Base-by-base conservation (phyloP, 2,888 invertebrate species). In the Epinotia ramella region DNA sequence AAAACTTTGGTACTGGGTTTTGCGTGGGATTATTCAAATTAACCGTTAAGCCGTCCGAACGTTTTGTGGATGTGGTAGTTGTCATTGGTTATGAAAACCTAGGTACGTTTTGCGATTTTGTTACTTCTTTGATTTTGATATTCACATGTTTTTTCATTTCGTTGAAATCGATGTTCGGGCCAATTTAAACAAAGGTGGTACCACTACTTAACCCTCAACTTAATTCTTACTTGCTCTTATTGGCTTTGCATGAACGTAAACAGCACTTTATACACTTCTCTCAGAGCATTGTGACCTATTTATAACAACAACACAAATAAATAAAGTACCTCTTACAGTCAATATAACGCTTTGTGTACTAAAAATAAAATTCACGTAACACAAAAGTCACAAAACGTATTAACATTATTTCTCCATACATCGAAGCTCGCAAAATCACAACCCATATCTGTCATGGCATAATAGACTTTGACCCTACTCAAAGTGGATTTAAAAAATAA, bases 381-480 rank as follows among this genome's bases (percentile, higher is more conserved):
- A 44, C 70, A 18, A 70, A 60, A 60, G 24, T 9, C 40, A 44
- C 70, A 18, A 70, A 60, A 60, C n/a, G 49, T 62, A 62, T 62
- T 62, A 49, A 28, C 70, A 70, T 70, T 59, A 68, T 68, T 59
- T 68, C 68, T 59, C 60, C 70, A 70, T 60, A 44, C 64, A 53
- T 67, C 56, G 62, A 76, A 76, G 28, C 73, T 72, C 71, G 76
- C 71, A 67, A 76, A 72, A 76, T 76, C 72, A 76, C 56, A 76
- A 76, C 64, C 66, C 73, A 77, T 73, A 73, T 78, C 78, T 77
- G 70, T 65, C 71, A 68, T 49, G 64, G 64, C 75, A 78, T 73
- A 77, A 77, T 76, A 77, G 76, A 74, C 44, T 63, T 70, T 66
- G 79, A 80, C 80, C 80, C 79, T 77, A 68, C 76, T 79, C 79